Conservation (phyloP, 1,140 invertebrate species). For the Teleogryllus occipitalis region DNA sequence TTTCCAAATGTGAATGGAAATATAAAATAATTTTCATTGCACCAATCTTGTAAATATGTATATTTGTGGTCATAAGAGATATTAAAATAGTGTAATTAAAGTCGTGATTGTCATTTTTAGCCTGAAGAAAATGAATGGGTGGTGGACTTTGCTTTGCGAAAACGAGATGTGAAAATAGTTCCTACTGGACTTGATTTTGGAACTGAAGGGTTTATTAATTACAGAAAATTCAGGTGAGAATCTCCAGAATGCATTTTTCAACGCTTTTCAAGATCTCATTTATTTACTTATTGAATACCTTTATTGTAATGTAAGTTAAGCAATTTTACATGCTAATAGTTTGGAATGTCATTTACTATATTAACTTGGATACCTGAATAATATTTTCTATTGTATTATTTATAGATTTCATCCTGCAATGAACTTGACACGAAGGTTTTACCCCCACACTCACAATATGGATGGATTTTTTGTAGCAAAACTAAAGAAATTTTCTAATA, state of each 20-base stretch:
- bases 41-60: too few relatives aligned
- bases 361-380: background rate
- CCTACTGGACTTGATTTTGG: conserved; percentile 93
- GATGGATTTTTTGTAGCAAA: conserved; percentile 99
- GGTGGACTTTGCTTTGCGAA: conserved; percentile 91
- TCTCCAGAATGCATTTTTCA: background rate
- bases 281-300: background rate
- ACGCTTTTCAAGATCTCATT: background rate
- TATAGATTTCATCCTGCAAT: conserved; percentile 88
- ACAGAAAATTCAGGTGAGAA: conserved; percentile 48
- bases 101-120: conserved; percentile 31
- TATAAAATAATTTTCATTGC: too few relatives aligned
- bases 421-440: conserved; percentile 84
- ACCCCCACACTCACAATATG: conserved; percentile 98
- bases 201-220: conserved; percentile 87
- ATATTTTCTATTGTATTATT: background rate
- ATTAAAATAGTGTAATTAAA: too few relatives aligned
- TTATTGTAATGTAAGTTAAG: background rate
- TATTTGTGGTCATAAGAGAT: too few relatives aligned
- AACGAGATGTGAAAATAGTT: conserved; percentile 88
- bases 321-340: background rate
- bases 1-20: too few relatives aligned
- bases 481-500: conserved; percentile 91
- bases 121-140: conserved; percentile 99
- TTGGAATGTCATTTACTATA: background rate